Conservation (phyloP, 1,140 invertebrate genomes). For the Drosophila guanche region DNA sequence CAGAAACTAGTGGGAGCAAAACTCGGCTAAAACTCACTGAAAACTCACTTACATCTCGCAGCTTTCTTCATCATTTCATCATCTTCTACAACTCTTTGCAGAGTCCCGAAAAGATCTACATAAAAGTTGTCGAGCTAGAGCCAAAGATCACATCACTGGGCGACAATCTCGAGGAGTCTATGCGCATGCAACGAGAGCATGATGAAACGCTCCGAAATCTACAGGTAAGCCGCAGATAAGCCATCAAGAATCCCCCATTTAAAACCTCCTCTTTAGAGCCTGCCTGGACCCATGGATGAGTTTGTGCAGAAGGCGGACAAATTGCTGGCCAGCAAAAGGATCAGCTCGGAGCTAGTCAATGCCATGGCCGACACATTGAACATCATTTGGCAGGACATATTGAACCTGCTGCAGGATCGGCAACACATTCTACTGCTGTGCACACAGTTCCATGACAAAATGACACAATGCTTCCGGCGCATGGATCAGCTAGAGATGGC, state of each 20-base stretch:
- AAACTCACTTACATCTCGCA: not conserved
- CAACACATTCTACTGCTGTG: constrained; percentile 91
- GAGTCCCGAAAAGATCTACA: constrained; percentile 92
- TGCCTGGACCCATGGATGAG: constrained; percentile 96
- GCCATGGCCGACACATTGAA: constrained; percentile 96
- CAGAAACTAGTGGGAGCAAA: constrained; percentile 16
- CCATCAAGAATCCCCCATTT: too few relatives aligned
- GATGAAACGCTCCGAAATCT: constrained; percentile 93
- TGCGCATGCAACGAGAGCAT: constrained; percentile 90
- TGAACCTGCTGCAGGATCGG: constrained; percentile 90
- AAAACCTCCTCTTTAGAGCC: constrained; percentile 86
- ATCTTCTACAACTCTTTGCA: constrained; percentile 83
- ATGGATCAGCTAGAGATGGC: constrained; percentile 88
- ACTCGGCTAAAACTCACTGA: not conserved
- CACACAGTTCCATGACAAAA: constrained; percentile 89
- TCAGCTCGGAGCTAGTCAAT: constrained; percentile 91
- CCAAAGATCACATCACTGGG: constrained; percentile 93
- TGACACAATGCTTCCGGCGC: constrained; percentile 88
- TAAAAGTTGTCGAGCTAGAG: constrained; percentile 93
- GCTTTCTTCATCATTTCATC: not conserved
- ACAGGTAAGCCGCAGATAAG: constrained; percentile 86
- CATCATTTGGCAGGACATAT: constrained; percentile 94
- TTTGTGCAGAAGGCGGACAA: constrained; percentile 93
- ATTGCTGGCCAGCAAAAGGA: constrained; percentile 90
- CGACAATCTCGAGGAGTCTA: constrained; percentile 89